These are phyloP conservation scores for Apteryx owenii DNA, from an alignment of 2,113 vertebrate species.

Conservation along the genomic window DNA sequence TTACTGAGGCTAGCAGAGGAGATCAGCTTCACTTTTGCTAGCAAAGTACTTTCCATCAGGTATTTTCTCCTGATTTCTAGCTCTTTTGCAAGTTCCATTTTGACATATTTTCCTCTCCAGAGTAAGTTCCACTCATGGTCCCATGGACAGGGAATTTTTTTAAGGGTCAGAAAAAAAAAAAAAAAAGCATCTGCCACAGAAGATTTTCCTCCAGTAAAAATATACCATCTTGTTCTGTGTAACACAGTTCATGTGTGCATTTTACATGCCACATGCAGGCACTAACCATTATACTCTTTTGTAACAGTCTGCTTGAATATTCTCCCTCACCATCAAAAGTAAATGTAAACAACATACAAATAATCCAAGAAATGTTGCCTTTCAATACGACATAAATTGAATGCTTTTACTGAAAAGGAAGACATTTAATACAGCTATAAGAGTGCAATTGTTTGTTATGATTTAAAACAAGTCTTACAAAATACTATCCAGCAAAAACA, in stretches of 20 bases:
- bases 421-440: not conserved
- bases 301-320: not conserved
- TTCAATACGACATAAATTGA: not conserved
- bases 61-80: not conserved
- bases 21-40: not conserved
- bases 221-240: fast-evolving
- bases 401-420: not conserved
- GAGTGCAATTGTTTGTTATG: not conserved
- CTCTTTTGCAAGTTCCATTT: not conserved
- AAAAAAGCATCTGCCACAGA: not conserved
- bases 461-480: not conserved
- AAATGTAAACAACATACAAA: not conserved
- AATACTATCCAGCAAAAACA: not conserved
- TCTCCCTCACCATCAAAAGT: not conserved
- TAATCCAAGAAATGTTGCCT: too few relatives aligned
- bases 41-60: not conserved
- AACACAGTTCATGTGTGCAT: not conserved
- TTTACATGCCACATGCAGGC: not conserved
- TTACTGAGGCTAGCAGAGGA: not conserved
- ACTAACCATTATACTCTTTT: not conserved
- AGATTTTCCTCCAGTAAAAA: not conserved
- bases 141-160: not conserved
- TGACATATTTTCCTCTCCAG: not conserved
- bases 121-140: not conserved
- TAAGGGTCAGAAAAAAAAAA: not conserved